Conservation (phyloP, 1,140 invertebrate genomes). For the Zeugodacus cucurbitae region DNA sequence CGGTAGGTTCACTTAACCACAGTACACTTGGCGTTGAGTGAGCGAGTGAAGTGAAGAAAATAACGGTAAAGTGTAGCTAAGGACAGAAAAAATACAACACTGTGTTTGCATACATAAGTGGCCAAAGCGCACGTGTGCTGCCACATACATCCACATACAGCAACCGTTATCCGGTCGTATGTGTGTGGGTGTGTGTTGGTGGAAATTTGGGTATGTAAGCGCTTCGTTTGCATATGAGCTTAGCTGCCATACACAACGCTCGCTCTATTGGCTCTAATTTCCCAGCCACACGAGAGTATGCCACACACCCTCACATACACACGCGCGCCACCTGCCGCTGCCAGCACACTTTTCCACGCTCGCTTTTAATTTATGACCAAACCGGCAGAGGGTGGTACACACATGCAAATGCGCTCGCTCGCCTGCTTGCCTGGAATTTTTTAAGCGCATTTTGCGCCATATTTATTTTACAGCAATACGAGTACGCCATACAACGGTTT, state of each 20-base stretch:
- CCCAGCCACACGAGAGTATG: neutral
- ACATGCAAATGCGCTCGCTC: neutral
- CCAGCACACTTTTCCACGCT: neutral
- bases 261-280: neutral
- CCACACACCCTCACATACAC: neutral
- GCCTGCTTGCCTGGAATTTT: neutral
- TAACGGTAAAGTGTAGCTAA: neutral
- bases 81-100: neutral
- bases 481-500: neutral
- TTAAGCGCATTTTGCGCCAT: neutral
- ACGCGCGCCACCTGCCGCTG: neutral
- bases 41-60: neutral
- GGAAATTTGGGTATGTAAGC: neutral
- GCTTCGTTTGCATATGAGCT: constrained; percentile 28
- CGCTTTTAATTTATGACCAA: constrained; percentile 30
- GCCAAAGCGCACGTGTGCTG: neutral
- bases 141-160: neutral
- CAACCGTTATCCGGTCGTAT: neutral
- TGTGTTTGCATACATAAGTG: constrained; percentile 16
- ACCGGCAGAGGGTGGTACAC: neutral
- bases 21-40: neutral
- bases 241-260: neutral
- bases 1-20: constrained; percentile 31
- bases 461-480: neutral
- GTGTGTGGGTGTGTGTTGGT: neutral